Percentiles rank a stretch among this genome's conserved stretches.
These are phyloP conservation scores for Ceriagrion tenellum DNA, from an alignment of 2,888 invertebrate species.

Conservation along the genomic window DNA sequence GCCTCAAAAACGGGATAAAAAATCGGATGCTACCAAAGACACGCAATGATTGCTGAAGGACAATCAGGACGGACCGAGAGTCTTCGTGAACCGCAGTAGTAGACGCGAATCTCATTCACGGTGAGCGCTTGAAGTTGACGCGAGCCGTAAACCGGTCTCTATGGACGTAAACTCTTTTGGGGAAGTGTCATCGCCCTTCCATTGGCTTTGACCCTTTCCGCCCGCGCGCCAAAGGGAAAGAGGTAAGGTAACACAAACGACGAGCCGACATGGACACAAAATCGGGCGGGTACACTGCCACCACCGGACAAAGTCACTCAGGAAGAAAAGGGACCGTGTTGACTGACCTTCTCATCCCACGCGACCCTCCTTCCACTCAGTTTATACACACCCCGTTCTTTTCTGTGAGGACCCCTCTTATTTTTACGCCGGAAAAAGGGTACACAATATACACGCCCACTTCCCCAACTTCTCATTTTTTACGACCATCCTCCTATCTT, in stretches of 20 bases:
- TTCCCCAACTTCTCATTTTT: conserved; percentile 6
- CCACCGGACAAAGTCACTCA: conserved; percentile 4
- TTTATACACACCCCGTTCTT: not conserved
- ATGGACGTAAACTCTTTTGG: no score
- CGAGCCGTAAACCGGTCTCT: no score
- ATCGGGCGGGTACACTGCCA: not conserved
- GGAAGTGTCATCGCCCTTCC: conserved; percentile 40
- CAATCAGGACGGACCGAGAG: no score
- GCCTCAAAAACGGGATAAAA: no score
- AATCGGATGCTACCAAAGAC: no score
- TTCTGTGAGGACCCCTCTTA: not conserved
- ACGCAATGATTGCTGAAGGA: no score
- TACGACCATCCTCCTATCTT: conserved; percentile 19
- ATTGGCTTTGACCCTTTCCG: conserved; percentile 42
- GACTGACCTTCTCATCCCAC: conserved; percentile 9
- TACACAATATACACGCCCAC: not conserved
- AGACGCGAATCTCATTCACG: no score
- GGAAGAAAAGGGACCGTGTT: not conserved
- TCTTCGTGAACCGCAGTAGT: no score
- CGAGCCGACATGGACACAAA: not conserved
- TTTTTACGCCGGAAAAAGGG: not conserved
- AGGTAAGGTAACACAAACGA: not conserved
- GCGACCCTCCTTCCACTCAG: not conserved
- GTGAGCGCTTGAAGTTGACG: no score
- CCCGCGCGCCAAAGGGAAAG: conserved; percentile 3